Conservation (phyloP, 2,113 vertebrate genomes). For the Neolamprologus devosi region DNA sequence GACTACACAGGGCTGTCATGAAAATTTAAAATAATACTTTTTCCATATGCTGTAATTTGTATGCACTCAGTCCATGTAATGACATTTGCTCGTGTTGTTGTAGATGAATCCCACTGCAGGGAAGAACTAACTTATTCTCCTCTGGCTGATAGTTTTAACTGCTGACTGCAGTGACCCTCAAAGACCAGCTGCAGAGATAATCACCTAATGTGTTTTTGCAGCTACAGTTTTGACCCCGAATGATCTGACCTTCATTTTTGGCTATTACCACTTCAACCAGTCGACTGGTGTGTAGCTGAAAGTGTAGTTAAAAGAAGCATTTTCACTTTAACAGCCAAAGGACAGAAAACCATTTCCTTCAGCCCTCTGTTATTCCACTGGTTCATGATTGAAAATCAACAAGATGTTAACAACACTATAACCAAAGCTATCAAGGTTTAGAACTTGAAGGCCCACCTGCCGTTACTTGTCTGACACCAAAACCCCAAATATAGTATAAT, state of each 20-base stretch:
- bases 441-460: not conserved
- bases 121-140: not conserved
- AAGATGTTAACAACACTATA: not conserved
- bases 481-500: not conserved
- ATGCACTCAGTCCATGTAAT: not conserved
- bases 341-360: not conserved
- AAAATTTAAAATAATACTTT: not conserved
- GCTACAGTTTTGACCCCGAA: conserved; percentile 14
- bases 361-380: not conserved
- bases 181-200: conserved; percentile 33
- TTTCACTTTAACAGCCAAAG: not conserved
- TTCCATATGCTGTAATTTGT: not conserved
- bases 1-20: not conserved
- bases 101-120: not conserved
- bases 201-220: conserved; percentile 21
- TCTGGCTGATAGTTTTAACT: conserved; percentile 7
- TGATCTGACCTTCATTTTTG: conserved; percentile 36
- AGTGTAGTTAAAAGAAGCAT: not conserved
- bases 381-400: not conserved
- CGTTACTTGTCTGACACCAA: not conserved
- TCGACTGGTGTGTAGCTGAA: not conserved
- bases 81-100: conserved; percentile 25
- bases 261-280: conserved; percentile 35
- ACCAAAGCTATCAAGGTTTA: not conserved
- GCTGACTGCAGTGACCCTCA: conserved; percentile 1